A percentile compares a stretch with the other conserved stretches of the same genome.
Evolutionary conservation across 2,797 vertebrate genomes (phyloP).

Genomic region (Anguilla obscura): DNA sequence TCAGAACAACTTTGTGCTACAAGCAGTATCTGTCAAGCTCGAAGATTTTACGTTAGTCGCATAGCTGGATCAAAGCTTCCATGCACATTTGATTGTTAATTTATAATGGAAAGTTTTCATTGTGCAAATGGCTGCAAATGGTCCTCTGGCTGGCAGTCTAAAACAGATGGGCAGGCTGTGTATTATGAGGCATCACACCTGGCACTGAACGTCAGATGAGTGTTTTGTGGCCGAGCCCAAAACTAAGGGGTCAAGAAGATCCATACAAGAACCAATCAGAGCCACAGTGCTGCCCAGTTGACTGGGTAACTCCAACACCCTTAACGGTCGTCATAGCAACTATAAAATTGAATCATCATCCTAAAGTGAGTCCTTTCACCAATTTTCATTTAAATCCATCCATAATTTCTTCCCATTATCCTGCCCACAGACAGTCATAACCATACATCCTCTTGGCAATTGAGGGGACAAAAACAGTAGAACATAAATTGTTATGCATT

Average conservation of each 20-base stretch:
- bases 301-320: neutral
- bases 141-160: neutral
- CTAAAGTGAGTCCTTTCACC: neutral
- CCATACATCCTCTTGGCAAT: neutral
- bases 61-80: constrained; percentile 1
- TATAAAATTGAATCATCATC: neutral
- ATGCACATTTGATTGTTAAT: constrained; percentile 8
- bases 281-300: neutral
- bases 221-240: neutral
- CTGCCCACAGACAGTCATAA: neutral
- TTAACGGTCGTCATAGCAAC: constrained; percentile 16
- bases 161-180: neutral
- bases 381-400: neutral
- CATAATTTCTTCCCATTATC: neutral
- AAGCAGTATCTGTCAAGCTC: neutral
- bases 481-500: neutral
- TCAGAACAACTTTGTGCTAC: neutral
- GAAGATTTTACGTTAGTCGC: neutral
- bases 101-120: neutral
- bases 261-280: neutral
- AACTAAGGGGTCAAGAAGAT: neutral
- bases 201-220: neutral
- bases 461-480: neutral
- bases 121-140: neutral
- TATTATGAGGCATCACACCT: neutral